A percentile compares a stretch with the other conserved stretches of the same genome.
These are phyloP conservation scores for Matsumurasca onukii DNA, from an alignment of 1,140 invertebrate genomes.

Conservation along the genomic window DNA sequence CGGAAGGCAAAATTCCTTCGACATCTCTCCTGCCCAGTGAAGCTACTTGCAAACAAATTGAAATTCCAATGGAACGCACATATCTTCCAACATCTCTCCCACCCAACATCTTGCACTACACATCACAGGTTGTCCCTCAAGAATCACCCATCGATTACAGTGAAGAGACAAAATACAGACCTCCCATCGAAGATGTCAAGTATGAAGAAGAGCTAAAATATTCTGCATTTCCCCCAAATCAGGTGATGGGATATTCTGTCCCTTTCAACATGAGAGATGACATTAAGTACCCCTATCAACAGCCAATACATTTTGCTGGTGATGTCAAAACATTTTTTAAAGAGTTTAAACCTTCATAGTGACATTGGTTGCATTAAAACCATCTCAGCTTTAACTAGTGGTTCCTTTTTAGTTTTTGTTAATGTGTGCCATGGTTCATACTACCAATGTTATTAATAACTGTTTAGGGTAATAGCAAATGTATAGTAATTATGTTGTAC, in stretches of 20 bases:
- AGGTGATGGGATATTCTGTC: no score
- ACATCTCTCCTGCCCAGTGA: not conserved
- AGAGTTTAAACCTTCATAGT: not conserved
- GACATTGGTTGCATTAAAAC: no score
- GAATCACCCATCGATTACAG: not conserved
- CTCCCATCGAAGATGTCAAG: not conserved
- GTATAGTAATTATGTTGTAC: no score
- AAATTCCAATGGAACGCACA: not conserved
- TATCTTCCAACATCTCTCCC: not conserved
- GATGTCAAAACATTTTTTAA: constrained; percentile 1
- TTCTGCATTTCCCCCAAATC: not conserved
- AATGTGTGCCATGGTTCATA: no score
- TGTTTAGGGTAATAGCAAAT: no score
- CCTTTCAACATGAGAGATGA: not conserved
- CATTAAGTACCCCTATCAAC: not conserved
- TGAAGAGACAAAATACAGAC: not conserved
- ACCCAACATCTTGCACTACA: not conserved
- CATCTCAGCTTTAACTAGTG: no score
- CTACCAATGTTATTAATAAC: no score
- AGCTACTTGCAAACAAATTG: not conserved
- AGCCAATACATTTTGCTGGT: not conserved
- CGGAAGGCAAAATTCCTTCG: not conserved
- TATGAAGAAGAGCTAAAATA: not conserved
- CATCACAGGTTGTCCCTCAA: not conserved
- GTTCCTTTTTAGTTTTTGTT: no score